Base-by-base conservation (phyloP, 2,113 vertebrate species). In the Ariopsis seemanni region DNA sequence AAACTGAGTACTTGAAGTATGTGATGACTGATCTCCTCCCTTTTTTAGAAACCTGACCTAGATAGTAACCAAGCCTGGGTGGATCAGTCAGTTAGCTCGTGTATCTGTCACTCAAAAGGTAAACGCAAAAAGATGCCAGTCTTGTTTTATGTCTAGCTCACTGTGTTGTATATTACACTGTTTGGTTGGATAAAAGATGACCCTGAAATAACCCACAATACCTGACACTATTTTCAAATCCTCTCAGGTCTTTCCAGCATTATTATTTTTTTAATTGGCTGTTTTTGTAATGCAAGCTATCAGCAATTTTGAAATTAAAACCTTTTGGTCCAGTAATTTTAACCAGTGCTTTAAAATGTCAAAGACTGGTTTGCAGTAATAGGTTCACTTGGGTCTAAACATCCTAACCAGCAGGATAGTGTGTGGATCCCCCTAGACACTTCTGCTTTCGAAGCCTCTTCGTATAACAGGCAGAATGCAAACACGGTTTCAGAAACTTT, bases 21-120 rank as follows among this genome's bases (percentile, higher is more conserved):
- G 30, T 17, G 0, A 20, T 34, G 55, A 30, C 77, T n/a, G 2
- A 7, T 14, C 17, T 18, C 78, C 53, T 30, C 30, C 30, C 30
- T 42, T 58, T 58, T 58, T 58, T 80, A 80, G 78, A 58, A 80
- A 57, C 78, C 10, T 80, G 78, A 80, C 78, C 78, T 5, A 80
- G 55, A 80, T 58, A 30, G 8, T 20, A 34, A 34, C 53, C 15
- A 58, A 58, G 20, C 3, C 78, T 58, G 15, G 1, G 0, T 58
- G 77, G 25, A 79, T 79, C 75, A 57, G 53, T 18, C n/a, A 9
- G 5, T 30, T 57, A 27, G 48, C 9, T n/a, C n/a, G 18, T 74
- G 18, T 20, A 20, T 74, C 17, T 1, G 15, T 42, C 30, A 34
- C 69, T 14, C n/a, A 30, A 27, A 30, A 20, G 1, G 71, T 72